Base-by-base conservation (phyloP, 30 jellyfish, hydroid and myxozoan species). In the Cassiopea xamachana region DNA sequence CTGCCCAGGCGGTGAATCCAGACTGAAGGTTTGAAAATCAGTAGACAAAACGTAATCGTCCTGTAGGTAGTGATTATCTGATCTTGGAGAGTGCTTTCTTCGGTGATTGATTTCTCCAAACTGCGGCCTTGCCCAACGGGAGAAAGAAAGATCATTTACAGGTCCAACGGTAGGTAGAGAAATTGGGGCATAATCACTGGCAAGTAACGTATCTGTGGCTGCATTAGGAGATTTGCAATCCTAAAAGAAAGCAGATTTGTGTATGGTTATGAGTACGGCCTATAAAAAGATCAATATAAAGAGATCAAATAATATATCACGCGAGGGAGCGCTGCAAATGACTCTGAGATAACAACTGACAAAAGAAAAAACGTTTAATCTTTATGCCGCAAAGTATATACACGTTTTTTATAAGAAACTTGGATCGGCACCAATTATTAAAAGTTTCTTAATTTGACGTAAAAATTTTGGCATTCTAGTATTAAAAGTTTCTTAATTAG, bases 1-100 rank as follows among this genome's bases (percentile, higher is more conserved):
- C 58, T 77, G 94, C 2, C 94, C 94, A 89, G 94, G 89, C 73
- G 94, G 83, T 68, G 94, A 87, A 68, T 87, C 94, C 55, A 87
- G 49, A 49, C 74, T 87, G 94, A 87, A 87, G 8, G 89, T 46
- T 69, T 87, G 94, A 55, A 87, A 87, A 71, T 76, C 94, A 87
- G 18, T 78, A 19, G 93, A 86, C 80, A 87, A 71, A 2, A 76
- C 49, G 70, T 15, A 77, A 45, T 87, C 94, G 62, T 87, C 94
- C 83, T 82, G 94, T 13, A 70, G 43, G 51, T 87, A 87, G 39
- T 68, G 85, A 6, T 44, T 70, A 4, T 76, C 89, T 64, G 94
- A 87, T 82, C 94, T 64, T 18, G 94, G 85, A 1, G 85, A 76
- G 3, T 85, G 94, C 67, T 87, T 87, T 49, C 94, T 61, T 10